Evolutionary conservation across 1,140 invertebrate species (phyloP), one percentile per base, ranked within the genome.

Genomic region (Brachionus paranguensis): DNA sequence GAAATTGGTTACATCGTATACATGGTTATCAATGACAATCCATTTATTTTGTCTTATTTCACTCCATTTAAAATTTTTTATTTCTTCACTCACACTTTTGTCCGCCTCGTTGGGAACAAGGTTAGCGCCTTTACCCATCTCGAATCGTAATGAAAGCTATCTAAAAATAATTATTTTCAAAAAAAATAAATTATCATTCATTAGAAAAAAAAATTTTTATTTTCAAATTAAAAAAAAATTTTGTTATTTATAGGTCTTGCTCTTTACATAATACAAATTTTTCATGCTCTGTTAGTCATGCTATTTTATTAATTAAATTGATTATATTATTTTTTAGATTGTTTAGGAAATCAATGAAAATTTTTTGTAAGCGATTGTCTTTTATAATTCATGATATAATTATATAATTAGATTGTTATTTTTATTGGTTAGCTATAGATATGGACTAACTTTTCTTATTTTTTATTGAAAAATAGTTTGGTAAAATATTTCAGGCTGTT

Each of bases 1-100:
- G 85, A 87, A 90, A 6, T 86, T 84, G 17, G 87, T 88, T 1
- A 89, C 87, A 85, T 90, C 86, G 84, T 89, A 90, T 50, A 88
- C 88, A 84, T 87, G 86, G 3, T 86, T 86, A 47, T 88, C 85
- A 20, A 90, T 88, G 11, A 89, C 84, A 17, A 90, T 81, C 88
- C 89, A 89, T 68, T 70, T 72, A 50, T 86, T 86, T 14, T 76
- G 43, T 76, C 33, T 76, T 27, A 76, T 76, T 50, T 76, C 72
- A 14, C 88, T 84, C 84, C 89, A 88, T 24, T 89, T 88, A 85
- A 86, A 86, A 10, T 7, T 60, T 14, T 84, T 70, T 55, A 50
- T 7, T 33, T 85, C 20, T 50, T 29, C 45, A 24, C 20, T 20
- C 10, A 20, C 33, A 33, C 17, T 10, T 33, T 76, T 47, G 10